Percentiles rank a stretch among this genome's conserved stretches.
phyloP scores from a whole-genome alignment of 1,140 invertebrate species.

The Sitodiplosis mosellana region DNA sequence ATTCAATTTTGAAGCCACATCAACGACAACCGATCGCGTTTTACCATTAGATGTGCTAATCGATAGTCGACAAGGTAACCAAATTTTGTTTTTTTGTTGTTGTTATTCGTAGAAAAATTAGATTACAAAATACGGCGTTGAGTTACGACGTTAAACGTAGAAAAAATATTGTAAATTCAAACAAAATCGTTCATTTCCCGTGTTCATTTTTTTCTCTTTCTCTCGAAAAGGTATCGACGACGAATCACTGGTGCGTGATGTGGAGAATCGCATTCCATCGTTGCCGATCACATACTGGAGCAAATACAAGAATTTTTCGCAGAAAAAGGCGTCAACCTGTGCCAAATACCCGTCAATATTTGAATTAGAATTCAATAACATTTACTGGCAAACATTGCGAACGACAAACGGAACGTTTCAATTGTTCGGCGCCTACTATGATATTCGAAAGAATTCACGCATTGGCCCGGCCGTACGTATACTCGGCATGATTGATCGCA shows the following conservation, averaged over 20 bases:
- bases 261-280: conserved; percentile 55
- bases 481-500: conserved; percentile 77
- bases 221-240: conserved; percentile 32
- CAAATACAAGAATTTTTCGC: conserved; percentile 46
- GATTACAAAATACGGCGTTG: too few relatives aligned
- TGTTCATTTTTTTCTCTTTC: neutral
- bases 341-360: conserved; percentile 67
- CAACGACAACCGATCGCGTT: conserved; percentile 22
- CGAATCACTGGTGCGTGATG: conserved; percentile 54
- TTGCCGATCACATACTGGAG: conserved; percentile 70
- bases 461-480: conserved; percentile 67
- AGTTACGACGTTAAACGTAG: neutral
- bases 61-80: conserved; percentile 22
- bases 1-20: conserved; percentile 17
- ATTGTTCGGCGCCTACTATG: conserved; percentile 76
- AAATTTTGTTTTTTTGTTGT: neutral
- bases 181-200: neutral
- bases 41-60: conserved; percentile 23
- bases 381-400: conserved; percentile 71
- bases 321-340: conserved; percentile 47
- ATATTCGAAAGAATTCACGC: conserved; percentile 52
- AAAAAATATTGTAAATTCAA: neutral
- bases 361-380: conserved; percentile 79
- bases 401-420: conserved; percentile 73
- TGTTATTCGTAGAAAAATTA: too few relatives aligned